These are phyloP conservation scores for Pelosia muscerda DNA, from an alignment of 2,888 invertebrate species.

Conservation along the genomic window DNA sequence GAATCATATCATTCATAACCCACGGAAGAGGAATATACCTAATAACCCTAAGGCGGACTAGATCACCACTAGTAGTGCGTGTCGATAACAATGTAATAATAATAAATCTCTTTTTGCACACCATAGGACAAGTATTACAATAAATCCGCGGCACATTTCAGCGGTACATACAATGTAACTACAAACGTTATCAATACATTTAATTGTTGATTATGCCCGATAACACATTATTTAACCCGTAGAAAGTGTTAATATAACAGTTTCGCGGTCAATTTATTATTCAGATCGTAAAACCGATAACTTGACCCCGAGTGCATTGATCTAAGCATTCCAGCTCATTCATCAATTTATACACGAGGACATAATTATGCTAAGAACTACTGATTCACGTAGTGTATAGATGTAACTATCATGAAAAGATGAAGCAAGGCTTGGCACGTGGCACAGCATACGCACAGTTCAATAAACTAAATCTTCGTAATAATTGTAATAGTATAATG, in stretches of 20 bases:
- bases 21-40: too few relatives aligned
- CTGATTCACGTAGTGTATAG: background rate
- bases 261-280: conserved; percentile 21
- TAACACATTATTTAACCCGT: background rate
- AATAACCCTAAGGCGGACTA: too few relatives aligned
- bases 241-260: conserved; percentile 9
- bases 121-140: too few relatives aligned
- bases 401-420: too few relatives aligned
- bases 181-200: background rate
- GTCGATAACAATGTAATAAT: background rate
- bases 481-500: too few relatives aligned
- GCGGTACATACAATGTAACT: conserved; percentile 5
- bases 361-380: background rate
- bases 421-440: too few relatives aligned
- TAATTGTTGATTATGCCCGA: background rate
- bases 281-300: conserved; percentile 16
- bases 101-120: too few relatives aligned
- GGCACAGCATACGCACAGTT: too few relatives aligned
- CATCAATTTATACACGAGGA: conserved; percentile 2
- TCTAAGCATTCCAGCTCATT: conserved; percentile 7
- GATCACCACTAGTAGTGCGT: background rate
- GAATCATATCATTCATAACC: too few relatives aligned
- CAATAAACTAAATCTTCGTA: too few relatives aligned
- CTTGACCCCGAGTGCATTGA: conserved; percentile 16
- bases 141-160: too few relatives aligned